Base-by-base conservation (phyloP, 1,140 invertebrate genomes). In the Leptopilina boulardi region DNA sequence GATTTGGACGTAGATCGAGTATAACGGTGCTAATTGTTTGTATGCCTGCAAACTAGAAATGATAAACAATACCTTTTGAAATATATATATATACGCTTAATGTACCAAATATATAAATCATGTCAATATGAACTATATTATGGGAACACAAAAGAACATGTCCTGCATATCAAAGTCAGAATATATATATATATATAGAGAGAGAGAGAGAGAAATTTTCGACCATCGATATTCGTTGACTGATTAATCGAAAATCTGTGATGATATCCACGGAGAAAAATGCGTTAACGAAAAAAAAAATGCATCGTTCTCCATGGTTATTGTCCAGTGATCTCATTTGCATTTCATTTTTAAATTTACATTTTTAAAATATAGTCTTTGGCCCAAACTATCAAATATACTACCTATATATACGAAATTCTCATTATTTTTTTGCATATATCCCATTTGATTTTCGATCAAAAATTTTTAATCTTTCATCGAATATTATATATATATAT, bases 21-120 rank as follows among this genome's bases (percentile, higher is more conserved):
- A 96, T 92, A 1, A 94, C 93, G 6, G 95, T 95, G 72, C 95
- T 94, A 75, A 96, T 94, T 15, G 95, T 95, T 89, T 97, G 95
- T 38, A 96, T 94, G 1, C 94, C 95, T 75, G 95, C 95, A 89
- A 97, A 96, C 92, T 94, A 87, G n/a, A 30, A 23, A 34, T 51
- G n/a, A 47, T 47, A 15, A 47, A 47, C 42, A 47, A 38, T 38
- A n/a, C 34, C 34, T 6, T 38, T 38, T 30, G 26, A 30, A 9
- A 38, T 4, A 38, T 38, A 38, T 38, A 30, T 4, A 38, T 4
- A 38, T 38, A 38, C 9, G 34, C 34, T 38, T 38, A 38, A 38
- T 38, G 34, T 38, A 38, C 34, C 34, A 9, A 4, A 9, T 38
- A 38, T 38, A 38, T 38, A 38, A 38, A 38, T 38, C 34, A 38